phyloP scores from a whole-genome alignment of 2,888 invertebrate genomes.

The Sceliomorpha sp. region DNA sequence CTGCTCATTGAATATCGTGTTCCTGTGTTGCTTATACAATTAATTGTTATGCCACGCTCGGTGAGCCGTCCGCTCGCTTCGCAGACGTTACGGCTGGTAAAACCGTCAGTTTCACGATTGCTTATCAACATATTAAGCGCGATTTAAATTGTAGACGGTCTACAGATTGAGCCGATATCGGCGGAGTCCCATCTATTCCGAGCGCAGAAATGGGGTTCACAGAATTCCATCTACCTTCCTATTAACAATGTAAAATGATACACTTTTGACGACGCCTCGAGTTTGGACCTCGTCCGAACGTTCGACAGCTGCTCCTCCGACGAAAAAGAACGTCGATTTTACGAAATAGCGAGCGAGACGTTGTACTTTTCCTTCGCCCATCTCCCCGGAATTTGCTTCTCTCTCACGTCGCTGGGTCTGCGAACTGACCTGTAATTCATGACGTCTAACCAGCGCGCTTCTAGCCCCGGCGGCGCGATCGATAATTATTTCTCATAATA shows the following conservation, averaged over 20 bases:
- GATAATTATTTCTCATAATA: slow-evolving; percentile 11
- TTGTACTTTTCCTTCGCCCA: no score
- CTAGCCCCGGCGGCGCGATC: not conserved
- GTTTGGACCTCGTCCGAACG: no score
- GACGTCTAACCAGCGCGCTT: no score
- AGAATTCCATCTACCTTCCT: slow-evolving; percentile 31
- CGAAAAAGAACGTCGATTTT: not conserved
- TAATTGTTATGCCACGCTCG: slow-evolving; percentile 73
- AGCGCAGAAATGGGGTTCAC: slow-evolving; percentile 43
- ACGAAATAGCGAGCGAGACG: no score
- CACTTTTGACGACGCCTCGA: not conserved
- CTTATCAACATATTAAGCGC: slow-evolving; percentile 57
- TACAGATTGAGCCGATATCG: slow-evolving; percentile 49
- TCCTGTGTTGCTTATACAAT: slow-evolving; percentile 73
- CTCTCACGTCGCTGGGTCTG: no score
- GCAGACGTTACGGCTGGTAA: slow-evolving; percentile 66
- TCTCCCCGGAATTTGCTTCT: no score
- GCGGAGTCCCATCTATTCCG: slow-evolving; percentile 44
- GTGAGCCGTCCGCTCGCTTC: slow-evolving; percentile 71
- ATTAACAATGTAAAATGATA: slow-evolving; percentile 37
- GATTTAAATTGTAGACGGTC: slow-evolving; percentile 53
- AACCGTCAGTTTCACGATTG: slow-evolving; percentile 56
- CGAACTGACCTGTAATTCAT: no score
- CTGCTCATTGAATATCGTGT: slow-evolving; percentile 69
- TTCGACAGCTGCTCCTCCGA: not conserved